Evolutionary conservation across 2,888 invertebrate species (phyloP).

Genomic region (Camponotus fellah): DNA sequence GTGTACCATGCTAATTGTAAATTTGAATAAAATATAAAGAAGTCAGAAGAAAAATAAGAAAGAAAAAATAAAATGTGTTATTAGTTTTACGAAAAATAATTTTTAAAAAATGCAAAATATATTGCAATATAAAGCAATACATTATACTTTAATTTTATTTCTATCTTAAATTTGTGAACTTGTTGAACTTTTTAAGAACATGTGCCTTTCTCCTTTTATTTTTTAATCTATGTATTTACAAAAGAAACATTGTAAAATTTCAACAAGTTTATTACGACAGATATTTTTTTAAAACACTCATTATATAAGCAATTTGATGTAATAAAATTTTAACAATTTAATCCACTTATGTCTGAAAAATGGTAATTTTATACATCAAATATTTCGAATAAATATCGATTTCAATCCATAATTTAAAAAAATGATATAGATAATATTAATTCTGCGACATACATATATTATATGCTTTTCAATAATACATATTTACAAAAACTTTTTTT

Average conservation of each 20-base stretch:
- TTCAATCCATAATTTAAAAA: background rate
- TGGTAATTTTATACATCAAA: background rate
- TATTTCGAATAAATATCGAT: background rate
- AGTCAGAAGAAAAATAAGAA: background rate
- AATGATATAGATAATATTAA: slow-evolving; percentile 1
- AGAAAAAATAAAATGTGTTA: background rate
- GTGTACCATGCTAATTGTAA: slow-evolving; percentile 15
- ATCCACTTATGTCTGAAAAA: background rate
- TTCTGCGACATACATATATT: background rate
- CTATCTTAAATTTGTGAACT: background rate
- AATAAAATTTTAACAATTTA: slow-evolving; percentile 16
- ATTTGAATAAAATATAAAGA: background rate
- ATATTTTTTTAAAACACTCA: background rate
- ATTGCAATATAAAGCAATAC: background rate
- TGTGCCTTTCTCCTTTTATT: background rate
- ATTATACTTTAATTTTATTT: slow-evolving; percentile 1
- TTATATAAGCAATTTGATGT: background rate
- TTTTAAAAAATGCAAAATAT: background rate
- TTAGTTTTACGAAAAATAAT: background rate
- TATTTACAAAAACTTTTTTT: background rate
- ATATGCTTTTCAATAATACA: background rate
- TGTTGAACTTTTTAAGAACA: too few species aligned
- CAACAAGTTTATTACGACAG: slow-evolving; percentile 2
- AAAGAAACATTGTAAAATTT: slow-evolving; percentile 13
- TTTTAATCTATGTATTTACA: background rate